Base-by-base conservation (phyloP, 2,888 invertebrate species). In the Tetragonula carbonaria region DNA sequence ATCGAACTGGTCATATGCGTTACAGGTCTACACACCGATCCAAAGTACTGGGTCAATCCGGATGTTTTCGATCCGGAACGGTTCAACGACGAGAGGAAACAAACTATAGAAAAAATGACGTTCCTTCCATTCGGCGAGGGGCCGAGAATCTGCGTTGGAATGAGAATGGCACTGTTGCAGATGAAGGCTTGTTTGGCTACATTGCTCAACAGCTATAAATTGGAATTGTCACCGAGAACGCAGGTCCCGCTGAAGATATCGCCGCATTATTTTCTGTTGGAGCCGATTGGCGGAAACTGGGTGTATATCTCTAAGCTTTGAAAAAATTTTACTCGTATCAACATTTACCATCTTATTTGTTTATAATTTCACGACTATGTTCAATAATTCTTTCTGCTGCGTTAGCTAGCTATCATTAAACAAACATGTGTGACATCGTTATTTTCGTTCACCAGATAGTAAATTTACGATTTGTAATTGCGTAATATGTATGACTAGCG, bases 51-150 rank as follows among this genome's bases (percentile, higher is more conserved):
- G 92, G 4, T 66, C 0, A 70, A 92, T 57, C 91, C 93, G 0
- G 77, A 91, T 0, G 50, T 55, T 0, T 93, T 91, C 65, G 88
- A 92, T 80, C 93, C 93, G 0, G 91, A 93, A 0, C 82, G 93
- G 68, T 93, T 93, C 70, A 70, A 8, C 28, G 82, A 89, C 0
- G 88, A 90, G 0, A 88, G 84, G 8, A 91, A 90, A 50, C 65
- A 83, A 0, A 62, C 57, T 0, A 86, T 91, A 4, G 82, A 85
- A 0, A 92, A 86, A 74, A 91, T 78, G 51, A 62, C 80, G 0
- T 92, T 84, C 73, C 33, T 93, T 28, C 91, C 92, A 0, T 93
- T 93, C 74, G 91, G 93, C 1, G 92, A 92, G 14, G 93, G 93
- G 0, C 93, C 93, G 0, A 88, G 93, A 68, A 89, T 90, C 13